phyloP scores from a whole-genome alignment of 2,888 invertebrate species.

The Drosophila anceps region DNA sequence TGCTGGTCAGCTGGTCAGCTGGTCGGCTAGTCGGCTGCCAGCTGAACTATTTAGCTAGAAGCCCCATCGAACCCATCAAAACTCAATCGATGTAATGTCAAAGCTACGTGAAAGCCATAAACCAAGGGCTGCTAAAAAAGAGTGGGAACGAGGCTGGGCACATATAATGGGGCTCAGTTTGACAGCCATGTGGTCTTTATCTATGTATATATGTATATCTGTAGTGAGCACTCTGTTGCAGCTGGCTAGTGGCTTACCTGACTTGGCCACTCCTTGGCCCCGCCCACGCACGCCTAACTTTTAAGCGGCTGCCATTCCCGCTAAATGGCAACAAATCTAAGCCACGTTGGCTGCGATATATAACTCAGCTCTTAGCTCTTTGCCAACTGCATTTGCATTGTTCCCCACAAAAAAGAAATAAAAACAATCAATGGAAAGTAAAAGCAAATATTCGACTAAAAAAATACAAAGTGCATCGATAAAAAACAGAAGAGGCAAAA shows the following conservation, averaged over 20 bases:
- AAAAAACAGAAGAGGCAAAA: constrained; percentile 5
- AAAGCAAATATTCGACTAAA: constrained; percentile 34
- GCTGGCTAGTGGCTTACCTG: constrained; percentile 30
- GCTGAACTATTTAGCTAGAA: constrained; percentile 9
- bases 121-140: constrained; percentile 1
- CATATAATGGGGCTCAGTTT: constrained; percentile 37
- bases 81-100: constrained; percentile 72
- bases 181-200: constrained; percentile 33
- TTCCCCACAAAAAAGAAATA: constrained; percentile 7
- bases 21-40: constrained; percentile 12
- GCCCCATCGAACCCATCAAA: constrained; percentile 40
- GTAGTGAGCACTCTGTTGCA: constrained; percentile 7
- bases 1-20: constrained; percentile 10
- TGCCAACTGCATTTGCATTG: constrained; percentile 42
- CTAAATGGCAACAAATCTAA: constrained; percentile 54
- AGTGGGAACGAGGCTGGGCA: not conserved
- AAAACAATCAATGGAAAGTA: constrained; percentile 22
- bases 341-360: constrained; percentile 36
- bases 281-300: constrained; percentile 49
- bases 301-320: constrained; percentile 47
- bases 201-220: constrained; percentile 6
- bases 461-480: constrained; percentile 6
- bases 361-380: constrained; percentile 23
- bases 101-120: constrained; percentile 46
- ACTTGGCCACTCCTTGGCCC: constrained; percentile 45